Base-by-base conservation (phyloP, 2,888 invertebrate genomes). In the Nowickia ferox region DNA sequence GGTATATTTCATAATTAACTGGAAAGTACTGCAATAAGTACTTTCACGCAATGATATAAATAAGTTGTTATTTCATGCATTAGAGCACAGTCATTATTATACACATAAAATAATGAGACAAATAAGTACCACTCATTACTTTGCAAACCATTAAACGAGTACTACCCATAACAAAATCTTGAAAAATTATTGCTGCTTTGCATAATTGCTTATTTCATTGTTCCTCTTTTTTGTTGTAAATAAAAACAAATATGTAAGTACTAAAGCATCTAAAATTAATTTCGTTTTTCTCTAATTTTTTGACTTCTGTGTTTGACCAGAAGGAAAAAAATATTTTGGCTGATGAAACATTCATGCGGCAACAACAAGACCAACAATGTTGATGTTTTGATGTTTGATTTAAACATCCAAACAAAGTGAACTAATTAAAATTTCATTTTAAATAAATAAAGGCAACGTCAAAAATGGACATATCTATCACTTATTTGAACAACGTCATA, bases 371-470 rank as follows among this genome's bases (percentile, higher is more conserved):
- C 42, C 38, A 44, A 55, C 6, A 3, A 44, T 63, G 15, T 51
- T 40, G 74, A n/a, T 68, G 38, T 22, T 30, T 30, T 77, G 40
- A 19, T 79, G 53, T 61, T 77, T 61, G 15, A 71, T 71, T 55
- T 46, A 44, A 55, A 63, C 63, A 46, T 22, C 71, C 55, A 65
- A 65, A 55, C 40, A 71, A 79, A 69, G 38, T 9, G 30, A 55
- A 55, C 9, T 61, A 71, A 63, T 79, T 40, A 65, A 63, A 68
- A 44, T 55, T 77, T 66, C 38, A 68, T 48, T 57, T 66, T n/a
- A n/a, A 48, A 30, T 6, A 59, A 61, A 40, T 61, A 15, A 40
- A 48, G 38, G 8, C 48, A 61, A 53, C n/a, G 15, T 9, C 5
- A 46, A 15, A 75, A 30, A 30, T 6, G 30, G 6, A 30, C 30